phyloP scores from a whole-genome alignment of 2,888 invertebrate species.

The Cheilosia pagana region DNA sequence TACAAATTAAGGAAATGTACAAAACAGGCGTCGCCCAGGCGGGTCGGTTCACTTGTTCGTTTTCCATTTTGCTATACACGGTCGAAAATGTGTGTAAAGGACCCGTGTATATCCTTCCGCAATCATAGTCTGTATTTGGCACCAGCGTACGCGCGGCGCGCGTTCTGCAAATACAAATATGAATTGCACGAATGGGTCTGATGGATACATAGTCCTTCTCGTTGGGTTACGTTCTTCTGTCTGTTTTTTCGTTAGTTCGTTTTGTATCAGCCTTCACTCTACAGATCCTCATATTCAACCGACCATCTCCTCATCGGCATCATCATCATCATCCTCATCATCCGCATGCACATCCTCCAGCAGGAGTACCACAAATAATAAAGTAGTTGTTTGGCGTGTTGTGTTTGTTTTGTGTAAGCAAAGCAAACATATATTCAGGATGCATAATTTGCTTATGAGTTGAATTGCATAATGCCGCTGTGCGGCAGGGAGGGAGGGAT shows the following conservation, averaged over 20 bases:
- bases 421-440: constrained; percentile 70
- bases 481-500: constrained; percentile 1
- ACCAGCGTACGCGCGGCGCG: constrained; percentile 37
- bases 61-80: constrained; percentile 1
- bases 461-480: constrained; percentile 64
- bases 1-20: constrained; percentile 36
- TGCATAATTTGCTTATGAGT: constrained; percentile 71
- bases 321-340: constrained; percentile 24
- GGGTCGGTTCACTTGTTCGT: not conserved
- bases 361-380: constrained; percentile 67
- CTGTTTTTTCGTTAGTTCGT: constrained; percentile 13
- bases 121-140: constrained; percentile 48
- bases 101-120: constrained; percentile 41
- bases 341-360: constrained; percentile 13
- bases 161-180: constrained; percentile 67
- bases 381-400: constrained; percentile 66
- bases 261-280: constrained; percentile 6
- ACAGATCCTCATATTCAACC: constrained; percentile 8
- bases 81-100: constrained; percentile 15
- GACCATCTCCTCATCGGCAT: constrained; percentile 1
- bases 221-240: constrained; percentile 15
- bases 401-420: constrained; percentile 72
- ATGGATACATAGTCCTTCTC: constrained; percentile 48
- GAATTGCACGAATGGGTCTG: constrained; percentile 66
- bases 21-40: constrained; percentile 13